phyloP scores from a whole-genome alignment of 2,888 invertebrate genomes.

The Macroteleia sp. region DNA sequence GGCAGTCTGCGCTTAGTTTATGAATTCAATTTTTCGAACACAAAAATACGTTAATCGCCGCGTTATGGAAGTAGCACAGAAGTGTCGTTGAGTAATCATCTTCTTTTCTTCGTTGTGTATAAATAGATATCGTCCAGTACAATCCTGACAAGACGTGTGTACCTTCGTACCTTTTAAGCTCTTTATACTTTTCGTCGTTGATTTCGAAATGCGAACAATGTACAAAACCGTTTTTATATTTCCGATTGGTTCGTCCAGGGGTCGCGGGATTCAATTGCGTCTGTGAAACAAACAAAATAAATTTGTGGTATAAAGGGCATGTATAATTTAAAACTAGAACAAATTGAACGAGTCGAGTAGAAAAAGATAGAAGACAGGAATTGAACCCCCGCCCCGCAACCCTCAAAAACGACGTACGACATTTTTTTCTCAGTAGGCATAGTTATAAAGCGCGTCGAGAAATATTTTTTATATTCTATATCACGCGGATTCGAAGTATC shows the following conservation, averaged over 20 bases:
- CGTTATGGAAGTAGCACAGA: conserved; percentile 56
- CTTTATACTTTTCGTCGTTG: conserved; percentile 41
- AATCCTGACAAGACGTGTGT: conserved; percentile 73
- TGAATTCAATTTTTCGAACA: conserved; percentile 6
- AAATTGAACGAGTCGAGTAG: too few species aligned
- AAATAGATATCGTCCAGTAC: conserved; percentile 73
- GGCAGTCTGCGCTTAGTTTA: conserved; percentile 2
- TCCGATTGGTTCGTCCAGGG: conserved; percentile 25
- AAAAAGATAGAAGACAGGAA: too few species aligned
- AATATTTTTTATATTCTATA: conserved; percentile 81
- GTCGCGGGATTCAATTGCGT: conserved; percentile 27
- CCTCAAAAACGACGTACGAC: conserved; percentile 20
- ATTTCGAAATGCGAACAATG: conserved; percentile 34
- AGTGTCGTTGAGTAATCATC: conserved; percentile 31
- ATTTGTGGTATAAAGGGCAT: too few species aligned
- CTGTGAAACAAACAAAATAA: conserved; percentile 16
- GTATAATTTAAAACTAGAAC: too few species aligned
- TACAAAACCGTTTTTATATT: conserved; percentile 52
- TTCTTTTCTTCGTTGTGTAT: conserved; percentile 41
- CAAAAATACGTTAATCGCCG: conserved; percentile 42
- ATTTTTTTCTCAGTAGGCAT: conserved; percentile 68
- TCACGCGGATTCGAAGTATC: conserved; percentile 71
- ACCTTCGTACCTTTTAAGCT: conserved; percentile 73
- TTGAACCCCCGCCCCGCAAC: conserved; percentile 24
- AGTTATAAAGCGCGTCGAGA: conserved; percentile 76